Evolutionary conservation across 2,797 vertebrate species (phyloP), one percentile per base, ranked within the genome.

Genomic region (Tangara arthus): DNA sequence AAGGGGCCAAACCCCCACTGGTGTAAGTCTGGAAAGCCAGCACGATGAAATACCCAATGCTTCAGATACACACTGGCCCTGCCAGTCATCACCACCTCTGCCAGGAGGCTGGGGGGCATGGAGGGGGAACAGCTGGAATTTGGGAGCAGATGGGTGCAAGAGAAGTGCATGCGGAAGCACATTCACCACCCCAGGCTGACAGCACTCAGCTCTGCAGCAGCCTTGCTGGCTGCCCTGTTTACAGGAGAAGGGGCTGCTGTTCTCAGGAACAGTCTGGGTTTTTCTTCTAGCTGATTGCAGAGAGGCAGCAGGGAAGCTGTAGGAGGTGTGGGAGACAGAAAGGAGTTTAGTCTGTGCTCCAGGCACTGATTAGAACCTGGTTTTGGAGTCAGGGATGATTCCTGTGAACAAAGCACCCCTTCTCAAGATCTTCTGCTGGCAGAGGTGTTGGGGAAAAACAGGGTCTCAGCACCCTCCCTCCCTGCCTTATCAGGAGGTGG

Each of bases 21-120:
- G 32, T 77, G 16, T 56, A 71, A 75, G 61, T 61, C 49, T 72
- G 47, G 70, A 78, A 50, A 86, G 23, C 10, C 64, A 85, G 47
- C 24, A 6, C 7, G 39, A 26, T 50, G 23, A 81, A 77, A 57
- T 1, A 57, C 4, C 15, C 0, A 0, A 14, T n/a, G 30, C 22
- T 28, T 47, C 53, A 34, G n/a, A 59, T 1, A 18, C 28, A 17
- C 3, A 1, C 30, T 2, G 3, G 18, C 47, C 30, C 46, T 49
- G 7, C 2, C 0, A 1, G 15, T 9, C 53, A 37, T 20, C 17
- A 1, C 26, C 2, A 0, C 7, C 52, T 26, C 39, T 41, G 46
- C 34, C 84, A 47, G 50, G 26, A 4, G 1, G 11, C 10, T 30
- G 41, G 6, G 41, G 49, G 14, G 21, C 39, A 27, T 0, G 4